A percentile compares a stretch with the other conserved stretches of the same genome.
Conservation (phyloP, 2,888 invertebrate species). For the Andrena fulva region DNA sequence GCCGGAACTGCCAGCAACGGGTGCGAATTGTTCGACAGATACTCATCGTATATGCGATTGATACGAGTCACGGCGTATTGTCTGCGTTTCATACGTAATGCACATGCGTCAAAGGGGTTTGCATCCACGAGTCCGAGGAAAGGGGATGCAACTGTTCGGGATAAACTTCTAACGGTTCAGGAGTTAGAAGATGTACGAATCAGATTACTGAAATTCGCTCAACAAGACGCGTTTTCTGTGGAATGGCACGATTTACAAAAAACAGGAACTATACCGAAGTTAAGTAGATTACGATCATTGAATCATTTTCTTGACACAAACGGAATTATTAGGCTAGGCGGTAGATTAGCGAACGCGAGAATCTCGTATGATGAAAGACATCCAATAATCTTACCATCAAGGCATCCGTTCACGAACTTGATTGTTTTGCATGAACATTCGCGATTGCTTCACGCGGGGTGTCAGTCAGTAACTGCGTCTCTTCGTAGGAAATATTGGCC, state of each 20-base stretch:
- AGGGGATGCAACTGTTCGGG: too few species aligned
- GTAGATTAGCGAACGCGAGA: neutral
- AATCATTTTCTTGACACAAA: neutral
- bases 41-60: neutral
- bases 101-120: neutral
- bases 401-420: neutral
- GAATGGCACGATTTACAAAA: neutral
- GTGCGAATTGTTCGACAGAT: neutral
- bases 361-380: neutral
- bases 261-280: neutral
- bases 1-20: neutral
- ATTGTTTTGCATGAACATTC: neutral
- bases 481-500: conserved; percentile 23
- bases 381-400: conserved; percentile 9
- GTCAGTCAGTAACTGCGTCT: neutral
- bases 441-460: neutral
- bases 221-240: neutral
- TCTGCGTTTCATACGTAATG: neutral
- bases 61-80: neutral
- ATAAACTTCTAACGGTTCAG: neutral
- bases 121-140: too few species aligned
- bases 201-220: neutral
- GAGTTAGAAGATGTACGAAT: neutral
- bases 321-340: conserved; percentile 6
- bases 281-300: neutral